Evolutionary conservation across 2,113 vertebrate species (phyloP).

Genomic region (Holacanthus passer): DNA sequence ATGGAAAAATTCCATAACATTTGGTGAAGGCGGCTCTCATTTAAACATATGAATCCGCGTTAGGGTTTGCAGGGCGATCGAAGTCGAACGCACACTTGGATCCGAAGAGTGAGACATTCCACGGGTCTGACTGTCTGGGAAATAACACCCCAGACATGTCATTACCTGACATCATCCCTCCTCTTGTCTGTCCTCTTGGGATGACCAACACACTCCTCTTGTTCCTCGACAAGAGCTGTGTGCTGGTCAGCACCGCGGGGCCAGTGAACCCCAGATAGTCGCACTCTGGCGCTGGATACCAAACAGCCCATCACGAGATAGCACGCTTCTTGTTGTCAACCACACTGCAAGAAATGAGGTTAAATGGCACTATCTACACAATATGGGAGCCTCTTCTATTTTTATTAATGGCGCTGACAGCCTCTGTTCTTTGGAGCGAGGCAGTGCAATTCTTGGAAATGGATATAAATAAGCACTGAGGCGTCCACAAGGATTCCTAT

Average conservation of each 20-base stretch:
- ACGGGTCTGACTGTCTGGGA: constrained; percentile 57
- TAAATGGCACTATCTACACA: constrained; percentile 80
- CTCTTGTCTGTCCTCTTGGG: constrained; percentile 61
- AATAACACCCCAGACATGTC: constrained; percentile 57
- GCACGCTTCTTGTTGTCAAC: constrained; percentile 71
- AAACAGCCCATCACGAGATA: constrained; percentile 73
- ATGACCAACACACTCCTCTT: constrained; percentile 66
- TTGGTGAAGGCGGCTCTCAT: neutral
- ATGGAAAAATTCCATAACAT: neutral
- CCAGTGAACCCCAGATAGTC: constrained; percentile 78
- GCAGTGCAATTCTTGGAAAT: constrained; percentile 70
- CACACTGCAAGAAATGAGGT: constrained; percentile 79
- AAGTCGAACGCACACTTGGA: constrained; percentile 41
- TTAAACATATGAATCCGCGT: neutral
- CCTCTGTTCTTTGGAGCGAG: constrained; percentile 65
- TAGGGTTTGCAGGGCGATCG: neutral
- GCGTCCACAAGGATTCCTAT: constrained; percentile 43
- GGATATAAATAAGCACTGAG: constrained; percentile 63
- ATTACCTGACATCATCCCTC: constrained; percentile 77
- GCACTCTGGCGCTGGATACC: constrained; percentile 74
- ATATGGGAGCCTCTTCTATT: constrained; percentile 78
- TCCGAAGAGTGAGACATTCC: constrained; percentile 69
- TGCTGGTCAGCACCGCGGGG: constrained; percentile 62
- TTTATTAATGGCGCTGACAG: constrained; percentile 79
- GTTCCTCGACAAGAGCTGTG: constrained; percentile 70